Conservation (phyloP, 2,888 invertebrate species). For the Drosophila yooni region DNA sequence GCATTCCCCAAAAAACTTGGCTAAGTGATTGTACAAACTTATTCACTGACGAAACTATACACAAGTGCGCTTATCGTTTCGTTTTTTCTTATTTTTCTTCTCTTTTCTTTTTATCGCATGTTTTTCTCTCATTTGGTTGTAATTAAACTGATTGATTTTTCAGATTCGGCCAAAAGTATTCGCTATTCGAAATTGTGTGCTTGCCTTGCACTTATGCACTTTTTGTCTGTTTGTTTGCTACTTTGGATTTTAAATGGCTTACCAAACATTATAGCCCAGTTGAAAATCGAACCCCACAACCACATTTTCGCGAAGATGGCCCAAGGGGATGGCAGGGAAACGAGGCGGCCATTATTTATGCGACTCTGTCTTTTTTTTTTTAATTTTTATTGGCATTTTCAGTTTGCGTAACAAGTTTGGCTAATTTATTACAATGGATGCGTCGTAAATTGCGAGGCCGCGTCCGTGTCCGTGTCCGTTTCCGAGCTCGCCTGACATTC, state of each 20-base stretch:
- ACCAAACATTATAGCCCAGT: slow-evolving; percentile 26
- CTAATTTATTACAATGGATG: slow-evolving; percentile 76
- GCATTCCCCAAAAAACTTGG: slow-evolving; percentile 52
- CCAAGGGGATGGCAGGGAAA: neutral
- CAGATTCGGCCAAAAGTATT: slow-evolving; percentile 20
- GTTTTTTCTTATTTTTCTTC: neutral
- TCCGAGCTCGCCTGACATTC: slow-evolving; percentile 40
- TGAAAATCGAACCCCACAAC: neutral
- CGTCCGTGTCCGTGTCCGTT: slow-evolving; percentile 8
- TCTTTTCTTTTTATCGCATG: neutral
- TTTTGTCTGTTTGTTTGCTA: slow-evolving; percentile 28
- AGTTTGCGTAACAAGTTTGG: slow-evolving; percentile 67
- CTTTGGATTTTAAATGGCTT: slow-evolving; percentile 42
- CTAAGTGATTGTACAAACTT: slow-evolving; percentile 56
- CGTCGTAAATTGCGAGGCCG: slow-evolving; percentile 68
- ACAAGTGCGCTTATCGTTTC: slow-evolving; percentile 3
- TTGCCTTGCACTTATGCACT: slow-evolving; percentile 23
- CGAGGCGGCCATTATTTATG: slow-evolving; percentile 54
- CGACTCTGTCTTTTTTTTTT: slow-evolving; percentile 41
- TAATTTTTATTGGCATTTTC: slow-evolving; percentile 71
- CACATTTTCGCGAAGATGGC: neutral
- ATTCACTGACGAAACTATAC: slow-evolving; percentile 48
- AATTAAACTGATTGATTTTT: slow-evolving; percentile 68
- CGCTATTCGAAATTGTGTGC: slow-evolving; percentile 22
- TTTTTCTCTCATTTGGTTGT: slow-evolving; percentile 28